Base-by-base conservation (phyloP, 2,113 vertebrate genomes). In the Malurus melanocephalus region DNA sequence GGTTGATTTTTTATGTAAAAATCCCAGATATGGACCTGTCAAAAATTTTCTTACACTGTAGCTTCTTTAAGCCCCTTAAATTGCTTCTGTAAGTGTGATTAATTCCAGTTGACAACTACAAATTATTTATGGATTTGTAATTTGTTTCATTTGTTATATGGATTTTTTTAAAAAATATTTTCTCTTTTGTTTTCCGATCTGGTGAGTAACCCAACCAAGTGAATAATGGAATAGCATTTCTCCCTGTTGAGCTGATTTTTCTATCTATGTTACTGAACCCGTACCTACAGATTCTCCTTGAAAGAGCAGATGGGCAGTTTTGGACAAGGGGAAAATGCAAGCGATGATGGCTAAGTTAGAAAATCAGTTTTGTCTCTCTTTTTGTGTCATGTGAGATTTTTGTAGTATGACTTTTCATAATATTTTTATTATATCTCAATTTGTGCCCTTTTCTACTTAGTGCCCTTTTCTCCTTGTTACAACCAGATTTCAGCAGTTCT, bases 1-100 rank as follows among this genome's bases (percentile, higher is more conserved):
- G 69, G 76, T 66, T 95, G 94, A 92, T 94, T 96, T 96, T 95
- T 94, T 85, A 78, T 96, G 95, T 96, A 93, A 95, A 90, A 48
- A 87, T 94, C 80, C 61, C 68, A 96, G 72, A 93, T 95, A 94
- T n/a, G 65, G 81, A 87, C 38, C n/a, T 80, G 4, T 76, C 84
- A 94, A 89, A 59, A 93, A 88, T 90, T 96, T 94, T 28, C 94
- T 87, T 87, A 53, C 56, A 73, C 33, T 92, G 27, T 64, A 16
- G 2, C 78, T 95, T 94, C 80, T 85, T 88, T 90, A 87, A 92
- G n/a, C 49, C 38, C 4, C 60, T 89, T 74, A 81, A 88, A 82
- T 10, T 83, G 22, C 38, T 13, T 80, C 35, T 66, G 22, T 80
- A 80, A 89, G 45, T 45, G 49, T 13, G 56, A 94, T 66, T 27